These are phyloP conservation scores for Ramphastos sulfuratus DNA, from an alignment of 2,113 vertebrate genomes.

Conservation along the genomic window DNA sequence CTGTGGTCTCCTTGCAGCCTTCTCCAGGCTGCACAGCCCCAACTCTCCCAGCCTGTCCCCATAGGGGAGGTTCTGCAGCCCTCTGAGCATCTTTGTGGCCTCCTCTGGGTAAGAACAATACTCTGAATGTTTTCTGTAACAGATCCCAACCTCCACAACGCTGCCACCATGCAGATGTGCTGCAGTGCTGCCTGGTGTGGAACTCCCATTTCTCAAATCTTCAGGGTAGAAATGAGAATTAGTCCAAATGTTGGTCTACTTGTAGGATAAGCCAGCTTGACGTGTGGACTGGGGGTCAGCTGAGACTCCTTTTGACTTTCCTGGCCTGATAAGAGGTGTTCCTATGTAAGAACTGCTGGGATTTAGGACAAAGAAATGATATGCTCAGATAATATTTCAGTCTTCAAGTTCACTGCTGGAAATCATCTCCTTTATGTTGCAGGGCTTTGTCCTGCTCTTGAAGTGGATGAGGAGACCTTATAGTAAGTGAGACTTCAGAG, in stretches of 20 bases:
- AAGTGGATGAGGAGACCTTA: neutral
- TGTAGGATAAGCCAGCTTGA: neutral
- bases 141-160: neutral
- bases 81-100: no score
- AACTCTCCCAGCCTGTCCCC: no score
- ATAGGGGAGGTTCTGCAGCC: no score
- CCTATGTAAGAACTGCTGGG: neutral
- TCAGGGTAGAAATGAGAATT: neutral
- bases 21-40: no score
- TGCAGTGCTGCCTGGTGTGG: neutral
- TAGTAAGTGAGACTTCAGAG: neutral
- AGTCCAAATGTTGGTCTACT: neutral
- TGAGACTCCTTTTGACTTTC: neutral
- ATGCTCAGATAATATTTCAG: neutral
- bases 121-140: neutral
- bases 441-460: neutral
- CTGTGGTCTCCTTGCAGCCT: no score
- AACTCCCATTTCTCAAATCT: neutral
- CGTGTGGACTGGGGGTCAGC: neutral
- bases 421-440: neutral
- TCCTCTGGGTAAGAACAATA: neutral
- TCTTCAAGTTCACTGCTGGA: neutral
- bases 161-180: neutral
- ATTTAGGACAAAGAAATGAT: neutral
- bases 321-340: neutral